phyloP scores from a whole-genome alignment of 2,888 invertebrate species.

The Lithophane socia region DNA sequence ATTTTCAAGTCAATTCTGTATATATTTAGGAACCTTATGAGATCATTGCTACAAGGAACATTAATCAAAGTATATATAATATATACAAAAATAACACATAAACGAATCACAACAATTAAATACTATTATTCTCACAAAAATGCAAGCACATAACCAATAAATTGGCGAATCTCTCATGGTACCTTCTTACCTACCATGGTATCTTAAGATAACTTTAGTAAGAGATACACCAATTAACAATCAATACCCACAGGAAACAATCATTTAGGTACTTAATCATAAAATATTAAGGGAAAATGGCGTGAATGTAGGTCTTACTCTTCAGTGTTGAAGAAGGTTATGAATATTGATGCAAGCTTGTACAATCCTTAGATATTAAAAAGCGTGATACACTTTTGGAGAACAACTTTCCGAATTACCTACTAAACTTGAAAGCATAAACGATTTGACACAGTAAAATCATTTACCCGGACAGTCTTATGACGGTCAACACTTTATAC shows the following conservation, averaged over 20 bases:
- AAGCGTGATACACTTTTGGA: background rate
- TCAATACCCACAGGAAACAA: background rate
- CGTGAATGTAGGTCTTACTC: background rate
- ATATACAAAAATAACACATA: too few relatives aligned
- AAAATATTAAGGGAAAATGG: background rate
- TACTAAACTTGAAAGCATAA: background rate
- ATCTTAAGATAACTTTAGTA: too few relatives aligned
- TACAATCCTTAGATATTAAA: background rate
- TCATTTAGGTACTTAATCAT: background rate
- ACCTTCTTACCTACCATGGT: too few relatives aligned
- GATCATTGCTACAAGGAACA: background rate
- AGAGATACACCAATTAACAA: background rate
- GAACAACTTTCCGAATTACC: background rate
- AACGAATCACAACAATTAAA: too few relatives aligned
- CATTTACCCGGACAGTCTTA: background rate
- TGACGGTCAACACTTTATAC: background rate
- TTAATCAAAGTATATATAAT: background rate
- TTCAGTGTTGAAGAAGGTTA: background rate
- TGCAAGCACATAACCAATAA: too few relatives aligned
- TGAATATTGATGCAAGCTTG: background rate
- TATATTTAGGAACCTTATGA: too few relatives aligned
- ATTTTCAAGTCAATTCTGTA: background rate
- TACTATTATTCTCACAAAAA: too few relatives aligned
- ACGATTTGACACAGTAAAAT: background rate
- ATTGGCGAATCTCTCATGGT: too few relatives aligned